These are phyloP conservation scores for Aspiorhynchus laticeps DNA, from an alignment of 2,113 vertebrate species.

Conservation along the genomic window DNA sequence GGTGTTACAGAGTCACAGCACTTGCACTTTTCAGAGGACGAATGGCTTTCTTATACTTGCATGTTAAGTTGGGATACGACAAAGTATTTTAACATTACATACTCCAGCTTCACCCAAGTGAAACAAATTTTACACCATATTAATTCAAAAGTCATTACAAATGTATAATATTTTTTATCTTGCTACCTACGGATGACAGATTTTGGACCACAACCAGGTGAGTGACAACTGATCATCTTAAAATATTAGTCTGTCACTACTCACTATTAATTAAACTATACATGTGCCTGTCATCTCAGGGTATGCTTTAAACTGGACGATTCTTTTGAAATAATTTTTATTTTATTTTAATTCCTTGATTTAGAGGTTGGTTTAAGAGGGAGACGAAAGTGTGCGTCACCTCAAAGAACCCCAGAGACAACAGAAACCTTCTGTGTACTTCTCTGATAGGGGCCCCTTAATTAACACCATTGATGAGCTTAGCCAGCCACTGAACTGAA, in stretches of 20 bases:
- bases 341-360: neutral
- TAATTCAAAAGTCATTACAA: neutral
- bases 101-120: neutral
- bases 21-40: neutral
- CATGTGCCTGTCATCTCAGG: neutral
- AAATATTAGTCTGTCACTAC: neutral
- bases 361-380: neutral
- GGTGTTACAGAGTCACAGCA: neutral
- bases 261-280: neutral
- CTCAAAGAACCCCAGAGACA: constrained; percentile 15
- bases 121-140: neutral
- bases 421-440: constrained; percentile 22
- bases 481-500: neutral
- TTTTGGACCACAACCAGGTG: neutral
- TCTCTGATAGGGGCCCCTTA: constrained; percentile 28
- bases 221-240: neutral
- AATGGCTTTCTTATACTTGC: neutral
- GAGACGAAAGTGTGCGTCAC: neutral
- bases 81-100: neutral
- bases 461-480: constrained; percentile 41
- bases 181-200: neutral
- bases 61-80: neutral
- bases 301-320: neutral
- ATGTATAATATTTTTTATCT: neutral
- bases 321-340: neutral